These are phyloP conservation scores for Myioborus miniatus DNA, from an alignment of 2,797 vertebrate species.

Conservation along the genomic window DNA sequence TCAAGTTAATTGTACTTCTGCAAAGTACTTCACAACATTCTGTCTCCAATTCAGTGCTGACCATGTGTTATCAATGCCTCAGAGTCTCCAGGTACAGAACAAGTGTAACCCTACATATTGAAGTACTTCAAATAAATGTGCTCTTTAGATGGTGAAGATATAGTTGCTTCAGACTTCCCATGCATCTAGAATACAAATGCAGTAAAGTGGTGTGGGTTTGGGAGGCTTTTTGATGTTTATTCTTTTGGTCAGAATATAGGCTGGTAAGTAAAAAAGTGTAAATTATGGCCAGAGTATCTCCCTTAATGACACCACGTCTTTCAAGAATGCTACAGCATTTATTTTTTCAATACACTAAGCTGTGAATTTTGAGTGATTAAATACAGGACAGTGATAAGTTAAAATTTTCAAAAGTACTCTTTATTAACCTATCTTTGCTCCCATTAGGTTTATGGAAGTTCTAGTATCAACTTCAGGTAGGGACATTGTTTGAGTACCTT, in stretches of 20 bases:
- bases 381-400: background rate
- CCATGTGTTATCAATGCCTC: background rate
- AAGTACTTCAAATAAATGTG: background rate
- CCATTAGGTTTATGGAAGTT: background rate
- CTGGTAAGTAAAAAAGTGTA: background rate
- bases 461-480: background rate
- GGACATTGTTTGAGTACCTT: background rate
- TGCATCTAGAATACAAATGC: background rate
- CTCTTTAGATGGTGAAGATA: background rate
- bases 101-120: background rate
- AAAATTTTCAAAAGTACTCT: background rate
- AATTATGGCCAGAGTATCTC: background rate
- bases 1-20: background rate
- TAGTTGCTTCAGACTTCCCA: background rate
- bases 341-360: background rate
- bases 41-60: background rate
- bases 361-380: background rate
- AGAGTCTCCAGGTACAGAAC: background rate
- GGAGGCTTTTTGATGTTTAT: rapidly evolving
- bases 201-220: background rate
- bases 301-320: background rate
- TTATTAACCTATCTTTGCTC: background rate
- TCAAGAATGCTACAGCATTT: background rate
- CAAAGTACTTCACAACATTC: background rate
- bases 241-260: background rate